Evolutionary conservation across 92 coral and sea anemone species (phyloP).

Genomic region (Zoanthus sansibaricus): DNA sequence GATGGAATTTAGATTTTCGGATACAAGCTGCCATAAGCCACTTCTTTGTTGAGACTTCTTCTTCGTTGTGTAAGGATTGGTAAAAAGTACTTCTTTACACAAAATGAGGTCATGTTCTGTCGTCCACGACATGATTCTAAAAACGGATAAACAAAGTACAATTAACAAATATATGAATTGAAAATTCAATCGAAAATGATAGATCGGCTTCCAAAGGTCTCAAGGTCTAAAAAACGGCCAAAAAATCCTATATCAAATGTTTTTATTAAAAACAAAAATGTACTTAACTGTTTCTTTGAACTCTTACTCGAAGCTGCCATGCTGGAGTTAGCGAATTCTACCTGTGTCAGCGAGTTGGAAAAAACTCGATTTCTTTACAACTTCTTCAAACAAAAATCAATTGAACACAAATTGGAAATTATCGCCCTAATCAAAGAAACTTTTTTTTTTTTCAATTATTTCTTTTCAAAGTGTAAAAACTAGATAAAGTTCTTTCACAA

Average conservation of each 20-base stretch:
- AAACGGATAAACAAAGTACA: neutral
- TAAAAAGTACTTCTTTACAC: slow-evolving; percentile 54
- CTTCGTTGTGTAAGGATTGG: slow-evolving; percentile 51
- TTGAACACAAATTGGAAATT: neutral
- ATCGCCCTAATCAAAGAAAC: neutral
- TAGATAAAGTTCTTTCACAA: neutral
- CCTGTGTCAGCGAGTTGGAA: neutral
- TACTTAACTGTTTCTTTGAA: slow-evolving; percentile 7
- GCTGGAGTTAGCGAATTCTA: neutral
- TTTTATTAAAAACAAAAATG: neutral
- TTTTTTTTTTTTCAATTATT: neutral
- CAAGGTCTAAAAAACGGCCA: neutral
- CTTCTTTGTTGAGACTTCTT: slow-evolving; percentile 55
- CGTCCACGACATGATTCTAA: slow-evolving; percentile 55
- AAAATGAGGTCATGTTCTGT: slow-evolving; percentile 40
- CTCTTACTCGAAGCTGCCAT: slow-evolving; percentile 20
- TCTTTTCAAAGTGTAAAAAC: neutral
- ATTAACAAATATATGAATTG: neutral
- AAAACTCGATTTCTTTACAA: neutral
- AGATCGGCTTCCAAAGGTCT: neutral
- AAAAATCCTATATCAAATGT: neutral
- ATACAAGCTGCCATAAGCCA: slow-evolving; percentile 56
- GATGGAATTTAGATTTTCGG: slow-evolving; percentile 46
- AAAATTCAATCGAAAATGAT: neutral
- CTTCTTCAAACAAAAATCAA: neutral